Conservation (phyloP, 2,113 vertebrate species). For the Cricetomys ansorgei region DNA sequence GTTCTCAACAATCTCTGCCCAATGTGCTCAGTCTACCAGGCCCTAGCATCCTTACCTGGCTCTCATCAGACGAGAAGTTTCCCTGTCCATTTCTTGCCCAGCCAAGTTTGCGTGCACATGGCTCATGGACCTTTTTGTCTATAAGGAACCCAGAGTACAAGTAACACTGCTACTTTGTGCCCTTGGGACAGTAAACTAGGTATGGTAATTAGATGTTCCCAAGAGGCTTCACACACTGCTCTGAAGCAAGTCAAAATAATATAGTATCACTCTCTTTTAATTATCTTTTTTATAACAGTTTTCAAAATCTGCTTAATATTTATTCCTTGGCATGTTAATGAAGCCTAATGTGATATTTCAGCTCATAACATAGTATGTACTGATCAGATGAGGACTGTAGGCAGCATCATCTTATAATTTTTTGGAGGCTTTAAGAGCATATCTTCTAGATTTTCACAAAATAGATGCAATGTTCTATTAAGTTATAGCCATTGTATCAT, state of each 20-base stretch:
- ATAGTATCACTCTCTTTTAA: background rate
- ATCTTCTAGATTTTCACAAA: background rate
- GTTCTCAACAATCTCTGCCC: background rate
- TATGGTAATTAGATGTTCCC: background rate
- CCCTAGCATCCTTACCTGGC: conserved; percentile 35
- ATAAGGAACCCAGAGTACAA: background rate
- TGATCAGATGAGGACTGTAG: background rate
- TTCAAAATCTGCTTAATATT: background rate
- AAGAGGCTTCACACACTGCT: background rate
- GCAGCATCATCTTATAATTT: background rate
- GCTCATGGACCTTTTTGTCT: background rate
- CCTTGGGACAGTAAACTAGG: background rate
- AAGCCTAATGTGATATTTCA: background rate
- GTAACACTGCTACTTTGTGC: background rate
- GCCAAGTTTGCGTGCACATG: background rate
- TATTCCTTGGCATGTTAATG: background rate
- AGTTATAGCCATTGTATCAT: background rate
- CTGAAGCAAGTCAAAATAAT: background rate
- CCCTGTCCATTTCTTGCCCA: background rate
- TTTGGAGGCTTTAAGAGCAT: background rate
- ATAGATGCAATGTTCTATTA: background rate
- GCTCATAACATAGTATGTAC: too few species aligned
- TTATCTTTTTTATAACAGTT: background rate
- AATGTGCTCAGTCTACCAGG: background rate
- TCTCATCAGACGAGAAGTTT: background rate